A percentile compares a stretch with the other conserved stretches of the same genome.
Conservation (phyloP, 2,797 vertebrate genomes). For the Micropoecilia bifurca region DNA sequence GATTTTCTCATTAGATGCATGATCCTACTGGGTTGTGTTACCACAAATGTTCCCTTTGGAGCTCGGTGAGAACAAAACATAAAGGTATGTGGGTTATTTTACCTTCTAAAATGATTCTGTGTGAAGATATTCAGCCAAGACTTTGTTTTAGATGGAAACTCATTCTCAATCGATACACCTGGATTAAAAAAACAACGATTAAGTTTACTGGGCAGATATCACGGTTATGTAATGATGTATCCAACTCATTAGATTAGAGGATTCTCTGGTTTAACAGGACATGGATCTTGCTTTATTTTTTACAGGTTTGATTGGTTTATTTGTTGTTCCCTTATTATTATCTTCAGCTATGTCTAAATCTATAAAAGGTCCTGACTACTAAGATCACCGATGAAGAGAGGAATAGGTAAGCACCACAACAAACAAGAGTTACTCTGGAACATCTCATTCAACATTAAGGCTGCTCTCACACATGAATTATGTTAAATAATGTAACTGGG, state of each 20-base stretch:
- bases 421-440: not conserved
- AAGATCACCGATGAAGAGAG: not conserved
- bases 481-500: not conserved
- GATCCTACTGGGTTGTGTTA: constrained; percentile 63
- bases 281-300: not conserved
- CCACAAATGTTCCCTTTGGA: constrained; percentile 61
- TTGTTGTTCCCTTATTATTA: no score
- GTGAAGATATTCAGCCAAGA: not conserved
- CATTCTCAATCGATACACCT: not conserved
- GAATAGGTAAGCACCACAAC: not conserved
- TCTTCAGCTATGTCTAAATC: no score
- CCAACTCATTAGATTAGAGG: not conserved
- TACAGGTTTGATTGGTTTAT: no score
- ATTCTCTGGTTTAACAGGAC: not conserved
- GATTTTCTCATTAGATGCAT: constrained; percentile 47
- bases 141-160: not conserved
- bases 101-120: not conserved
- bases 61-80: constrained; percentile 56
- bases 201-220: not conserved
- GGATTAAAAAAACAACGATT: not conserved
- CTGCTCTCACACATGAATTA: not conserved
- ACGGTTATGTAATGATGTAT: not conserved
- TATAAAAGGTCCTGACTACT: not conserved
- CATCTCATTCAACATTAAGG: not conserved
- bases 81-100: constrained; percentile 42